These are phyloP conservation scores for Stenopsyche tienmushanensis DNA, from an alignment of 1,140 invertebrate genomes.

Conservation along the genomic window DNA sequence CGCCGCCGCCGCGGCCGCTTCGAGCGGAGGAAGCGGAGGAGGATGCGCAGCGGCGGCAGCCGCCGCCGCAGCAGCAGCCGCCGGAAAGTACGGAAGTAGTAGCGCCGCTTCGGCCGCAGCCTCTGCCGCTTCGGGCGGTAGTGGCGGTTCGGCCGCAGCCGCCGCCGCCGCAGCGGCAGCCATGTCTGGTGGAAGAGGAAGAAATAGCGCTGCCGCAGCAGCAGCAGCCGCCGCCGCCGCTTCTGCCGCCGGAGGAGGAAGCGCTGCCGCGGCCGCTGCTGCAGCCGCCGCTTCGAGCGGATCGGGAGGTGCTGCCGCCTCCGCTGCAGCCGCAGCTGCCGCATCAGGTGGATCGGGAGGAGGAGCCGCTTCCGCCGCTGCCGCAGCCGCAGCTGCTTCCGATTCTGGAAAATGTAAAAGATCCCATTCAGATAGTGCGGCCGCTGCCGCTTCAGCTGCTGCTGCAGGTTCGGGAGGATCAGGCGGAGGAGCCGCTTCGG, in stretches of 20 bases:
- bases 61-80: conserved; percentile 46
- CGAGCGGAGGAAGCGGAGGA: conserved; percentile 18
- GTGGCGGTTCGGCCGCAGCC: conserved; percentile 40
- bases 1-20: conserved; percentile 33
- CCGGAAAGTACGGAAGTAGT: conserved; percentile 47
- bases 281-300: background rate
- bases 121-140: conserved; percentile 45
- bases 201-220: too few relatives aligned
- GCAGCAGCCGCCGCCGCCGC: background rate
- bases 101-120: conserved; percentile 50
- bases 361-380: background rate
- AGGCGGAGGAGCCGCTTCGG: background rate
- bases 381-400: background rate
- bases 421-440: background rate
- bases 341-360: background rate
- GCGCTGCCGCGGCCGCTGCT: background rate
- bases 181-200: too few relatives aligned
- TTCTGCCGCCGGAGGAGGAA: background rate
- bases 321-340: conserved; percentile 7
- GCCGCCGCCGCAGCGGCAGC: background rate
- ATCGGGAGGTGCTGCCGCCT: background rate
- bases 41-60: conserved; percentile 46
- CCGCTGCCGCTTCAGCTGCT: background rate
- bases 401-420: background rate
- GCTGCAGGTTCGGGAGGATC: background rate